Evolutionary conservation across 1,140 invertebrate genomes (phyloP).

Genomic region (Drosophila lacertosa): DNA sequence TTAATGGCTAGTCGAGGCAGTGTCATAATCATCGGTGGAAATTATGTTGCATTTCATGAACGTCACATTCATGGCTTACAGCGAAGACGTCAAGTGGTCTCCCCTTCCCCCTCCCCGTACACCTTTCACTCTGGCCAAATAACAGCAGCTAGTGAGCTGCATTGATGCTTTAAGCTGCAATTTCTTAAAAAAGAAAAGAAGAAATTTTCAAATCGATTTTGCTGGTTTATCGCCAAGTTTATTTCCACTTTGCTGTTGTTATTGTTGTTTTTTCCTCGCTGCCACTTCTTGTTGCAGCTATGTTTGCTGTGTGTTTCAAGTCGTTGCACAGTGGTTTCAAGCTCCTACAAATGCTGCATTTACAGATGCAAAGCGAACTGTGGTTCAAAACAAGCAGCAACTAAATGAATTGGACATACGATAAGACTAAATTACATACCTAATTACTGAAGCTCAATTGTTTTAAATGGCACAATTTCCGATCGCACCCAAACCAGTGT

Average conservation of each 20-base stretch:
- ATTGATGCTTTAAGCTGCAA: constrained; percentile 83
- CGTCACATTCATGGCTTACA: constrained; percentile 34
- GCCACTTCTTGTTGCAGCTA: constrained; percentile 25
- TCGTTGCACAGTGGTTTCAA: constrained; percentile 19
- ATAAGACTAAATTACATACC: background rate
- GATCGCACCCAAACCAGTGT: constrained; percentile 17
- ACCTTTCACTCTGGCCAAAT: too few relatives aligned
- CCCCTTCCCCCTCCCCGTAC: background rate
- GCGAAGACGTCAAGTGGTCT: constrained; percentile 47
- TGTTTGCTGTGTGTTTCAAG: constrained; percentile 18
- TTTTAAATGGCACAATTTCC: background rate
- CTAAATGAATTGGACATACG: background rate
- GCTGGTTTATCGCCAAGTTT: constrained; percentile 82
- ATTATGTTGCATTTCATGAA: constrained; percentile 45
- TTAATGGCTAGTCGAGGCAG: constrained; percentile 34
- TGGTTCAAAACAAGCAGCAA: background rate
- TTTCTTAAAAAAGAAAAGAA: constrained; percentile 73
- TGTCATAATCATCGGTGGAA: constrained; percentile 73
- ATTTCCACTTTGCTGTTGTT: constrained; percentile 73
- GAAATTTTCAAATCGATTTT: constrained; percentile 77
- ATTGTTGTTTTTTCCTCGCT: constrained; percentile 61
- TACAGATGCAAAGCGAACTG: background rate
- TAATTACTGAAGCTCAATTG: background rate
- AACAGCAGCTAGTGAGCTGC: constrained; percentile 60
- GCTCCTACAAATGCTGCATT: too few relatives aligned